Percentiles rank a stretch among this genome's conserved stretches.
These are phyloP conservation scores for Cordilura impudica DNA, from an alignment of 2,888 invertebrate species.

Conservation along the genomic window DNA sequence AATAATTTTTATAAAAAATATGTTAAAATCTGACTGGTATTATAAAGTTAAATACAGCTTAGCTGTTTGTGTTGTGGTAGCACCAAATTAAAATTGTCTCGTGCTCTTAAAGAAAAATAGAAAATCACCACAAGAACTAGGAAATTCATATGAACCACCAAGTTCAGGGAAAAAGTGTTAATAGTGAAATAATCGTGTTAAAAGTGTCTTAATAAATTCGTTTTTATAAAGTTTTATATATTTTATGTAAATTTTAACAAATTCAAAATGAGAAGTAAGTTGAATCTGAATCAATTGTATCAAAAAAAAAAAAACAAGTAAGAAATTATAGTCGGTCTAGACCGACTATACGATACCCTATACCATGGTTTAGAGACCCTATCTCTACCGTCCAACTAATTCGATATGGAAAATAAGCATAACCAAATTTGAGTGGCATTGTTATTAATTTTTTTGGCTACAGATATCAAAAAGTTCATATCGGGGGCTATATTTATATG, in stretches of 20 bases:
- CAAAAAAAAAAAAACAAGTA: too few species aligned
- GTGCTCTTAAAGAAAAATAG: neutral
- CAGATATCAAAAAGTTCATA: too few species aligned
- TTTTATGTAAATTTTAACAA: neutral
- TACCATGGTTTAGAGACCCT: too few species aligned
- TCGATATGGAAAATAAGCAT: too few species aligned
- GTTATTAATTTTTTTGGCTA: too few species aligned
- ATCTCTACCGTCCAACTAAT: too few species aligned
- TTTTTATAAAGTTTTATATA: neutral
- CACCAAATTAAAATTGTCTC: conserved; percentile 5
- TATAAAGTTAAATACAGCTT: conserved; percentile 12
- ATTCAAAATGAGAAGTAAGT: conserved; percentile 12
- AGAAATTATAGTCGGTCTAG: too few species aligned
- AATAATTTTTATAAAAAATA: conserved; percentile 11
- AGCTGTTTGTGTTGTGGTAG: neutral
- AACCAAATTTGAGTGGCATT: too few species aligned
- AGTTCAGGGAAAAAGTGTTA: conserved; percentile 39
- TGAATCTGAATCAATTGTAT: too few species aligned
- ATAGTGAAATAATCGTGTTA: conserved; percentile 13
- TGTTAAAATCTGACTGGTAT: conserved; percentile 19
- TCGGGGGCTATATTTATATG: too few species aligned
- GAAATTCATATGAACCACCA: conserved; percentile 6
- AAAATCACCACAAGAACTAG: neutral
- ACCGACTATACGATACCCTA: too few species aligned
- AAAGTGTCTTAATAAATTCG: neutral